Base-by-base conservation (phyloP, 2,888 invertebrate species). In the Stenoptilia bipunctidactyla region DNA sequence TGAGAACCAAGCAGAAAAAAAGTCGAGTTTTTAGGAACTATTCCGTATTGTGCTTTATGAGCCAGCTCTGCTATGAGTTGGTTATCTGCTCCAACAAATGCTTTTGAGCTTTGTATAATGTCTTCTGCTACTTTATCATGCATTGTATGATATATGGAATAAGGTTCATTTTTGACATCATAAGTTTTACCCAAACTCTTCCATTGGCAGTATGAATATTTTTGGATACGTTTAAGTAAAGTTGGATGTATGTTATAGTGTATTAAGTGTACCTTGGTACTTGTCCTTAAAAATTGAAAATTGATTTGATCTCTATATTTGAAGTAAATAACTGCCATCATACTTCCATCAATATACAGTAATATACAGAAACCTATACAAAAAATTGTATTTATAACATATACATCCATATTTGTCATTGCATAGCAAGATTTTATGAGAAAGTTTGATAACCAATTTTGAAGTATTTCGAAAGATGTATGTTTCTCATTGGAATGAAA, bases 161-260 rank as follows among this genome's bases (percentile, higher is more conserved):
- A 66, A 9, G 77, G 72, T 45, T 73, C 72, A 40, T 63, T 47
- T 48, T 58, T 62, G 34, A 73, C 44, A 66, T 48, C 50, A 73
- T 54, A 1, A 74, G 58, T 73, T 72, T 41, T 56, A 56, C 2
- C 76, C 75, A 35, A 70, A 50, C 73, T 68, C 45, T 68, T 74
- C 73, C 76, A 79, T 44, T 76, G 70, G 30, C 75, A 75, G 12
- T 47, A n/a, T 36, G 77, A 53, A 52, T 75, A 75, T 43, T 53
- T 61, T 25, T 69, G 53, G 15, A 79, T 49, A 5, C 75, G 64
- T 37, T 46, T 58, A 36, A 73, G 45, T 15, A 77, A 52, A 41
- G 61, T 58, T 1, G 51, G 57, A 41, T 75, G 71, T 37, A 75
- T 66, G 40, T 52, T 41, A 38, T 67, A 77, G 50, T 61, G 67